A percentile compares a stretch with the other conserved stretches of the same genome.
phyloP scores from a whole-genome alignment of 23 tunicate species.

The Phallusia fumigata region DNA sequence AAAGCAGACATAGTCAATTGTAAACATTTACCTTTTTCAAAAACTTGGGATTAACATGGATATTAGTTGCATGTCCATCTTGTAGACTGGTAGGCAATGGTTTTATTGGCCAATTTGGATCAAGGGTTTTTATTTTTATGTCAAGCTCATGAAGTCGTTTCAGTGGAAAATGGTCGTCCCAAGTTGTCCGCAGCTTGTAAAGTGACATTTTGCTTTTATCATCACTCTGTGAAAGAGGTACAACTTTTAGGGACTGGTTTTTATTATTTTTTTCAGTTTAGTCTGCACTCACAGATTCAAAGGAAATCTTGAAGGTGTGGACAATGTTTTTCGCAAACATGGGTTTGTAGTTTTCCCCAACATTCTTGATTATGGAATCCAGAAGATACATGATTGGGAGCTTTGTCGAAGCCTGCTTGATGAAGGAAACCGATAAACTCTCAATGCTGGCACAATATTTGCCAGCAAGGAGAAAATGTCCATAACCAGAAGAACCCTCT shows the following conservation, averaged over 20 bases:
- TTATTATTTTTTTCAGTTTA: neutral
- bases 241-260: neutral
- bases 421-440: neutral
- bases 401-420: slow-evolving; percentile 50
- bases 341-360: slow-evolving; percentile 84
- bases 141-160: slow-evolving; percentile 69
- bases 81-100: slow-evolving; percentile 70
- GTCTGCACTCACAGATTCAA: slow-evolving; percentile 51
- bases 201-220: slow-evolving; percentile 74
- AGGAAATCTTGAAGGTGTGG: slow-evolving; percentile 56
- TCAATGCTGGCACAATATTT: neutral
- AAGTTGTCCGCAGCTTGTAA: slow-evolving; percentile 86
- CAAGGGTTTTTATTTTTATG: slow-evolving; percentile 41
- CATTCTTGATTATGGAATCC: slow-evolving; percentile 96
- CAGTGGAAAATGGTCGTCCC: slow-evolving; percentile 81
- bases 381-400: slow-evolving; percentile 83
- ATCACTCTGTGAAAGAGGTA: slow-evolving; percentile 53
- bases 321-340: slow-evolving; percentile 76
- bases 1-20: too few species aligned
- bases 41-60: slow-evolving; percentile 93
- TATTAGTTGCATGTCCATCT: slow-evolving; percentile 57
- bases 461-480: neutral
- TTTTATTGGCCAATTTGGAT: slow-evolving; percentile 93
- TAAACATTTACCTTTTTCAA: slow-evolving; percentile 61
- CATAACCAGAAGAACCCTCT: neutral